Base-by-base conservation (phyloP, 2,797 vertebrate genomes). In the Momotus momota region DNA sequence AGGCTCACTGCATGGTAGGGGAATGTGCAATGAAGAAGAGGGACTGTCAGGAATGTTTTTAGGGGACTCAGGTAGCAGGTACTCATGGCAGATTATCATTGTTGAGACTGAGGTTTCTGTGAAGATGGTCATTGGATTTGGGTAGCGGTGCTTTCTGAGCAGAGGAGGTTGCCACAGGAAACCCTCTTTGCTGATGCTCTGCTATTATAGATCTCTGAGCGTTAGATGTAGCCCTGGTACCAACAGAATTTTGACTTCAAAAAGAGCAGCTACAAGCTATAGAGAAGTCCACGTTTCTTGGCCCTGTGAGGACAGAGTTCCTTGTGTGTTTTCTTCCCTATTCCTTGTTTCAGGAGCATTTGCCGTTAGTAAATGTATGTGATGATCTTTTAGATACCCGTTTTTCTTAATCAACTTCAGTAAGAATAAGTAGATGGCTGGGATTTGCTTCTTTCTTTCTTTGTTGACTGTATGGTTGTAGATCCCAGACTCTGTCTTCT, bases 71-170 rank as follows among this genome's bases (percentile, higher is more conserved):
- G 3, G 23, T 65, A 12, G 18, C 38, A 55, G 35, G 13, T 38
- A 71, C 27, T 52, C 0, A 0, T 61, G 65, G 54, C 33, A 71
- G 29, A 7, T 83, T 72, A 11, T 61, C 1, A 1, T 58, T 81
- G 22, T 48, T 51, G 60, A 80, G 61, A 6, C 57, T 38, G 60
- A 81, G 55, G 21, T 79, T 52, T 35, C 71, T 60, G 31, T 71
- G 55, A 31, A 62, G 26, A 7, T 65, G 23, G n/a, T 23, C 51
- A 3, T 6, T 58, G 70, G 12, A 12, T 88, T 19, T 74, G 27
- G 43, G 31, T 40, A 9, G 23, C 2, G 75, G 40, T 23, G 31
- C 48, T 41, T 82, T 74, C 21, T 92, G 78, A 95, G 18, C 18
- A 29, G 14, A 40, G 70, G 38, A 7, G 23, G 80, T 93, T 94